These are phyloP conservation scores for Zaprionus kolodkinae DNA, from an alignment of 1,140 invertebrate species.

Conservation along the genomic window DNA sequence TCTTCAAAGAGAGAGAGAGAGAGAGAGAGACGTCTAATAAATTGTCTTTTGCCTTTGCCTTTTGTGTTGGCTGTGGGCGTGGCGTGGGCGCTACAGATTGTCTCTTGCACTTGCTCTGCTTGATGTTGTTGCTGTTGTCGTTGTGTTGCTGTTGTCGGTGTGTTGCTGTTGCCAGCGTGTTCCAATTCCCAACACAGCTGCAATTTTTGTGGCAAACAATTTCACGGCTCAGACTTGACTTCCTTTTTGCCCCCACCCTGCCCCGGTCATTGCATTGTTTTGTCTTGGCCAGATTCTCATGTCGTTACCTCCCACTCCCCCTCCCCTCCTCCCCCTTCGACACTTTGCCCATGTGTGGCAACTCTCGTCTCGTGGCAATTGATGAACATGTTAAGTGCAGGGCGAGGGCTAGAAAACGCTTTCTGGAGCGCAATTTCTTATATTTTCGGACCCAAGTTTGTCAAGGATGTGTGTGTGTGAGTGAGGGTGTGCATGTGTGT, in stretches of 20 bases:
- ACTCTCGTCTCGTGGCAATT: constrained; percentile 61
- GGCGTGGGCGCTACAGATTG: constrained; percentile 25
- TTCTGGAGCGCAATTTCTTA: constrained; percentile 61
- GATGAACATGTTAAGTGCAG: constrained; percentile 80
- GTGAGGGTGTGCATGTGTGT: constrained; percentile 29
- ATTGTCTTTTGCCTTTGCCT: constrained; percentile 33
- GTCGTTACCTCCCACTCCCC: neutral
- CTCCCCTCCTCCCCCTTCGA: neutral
- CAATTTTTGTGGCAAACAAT: constrained; percentile 56
- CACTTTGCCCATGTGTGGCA: constrained; percentile 73
- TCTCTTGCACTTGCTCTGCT: constrained; percentile 33
- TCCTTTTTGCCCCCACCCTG: constrained; percentile 1
- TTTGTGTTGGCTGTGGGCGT: constrained; percentile 20
- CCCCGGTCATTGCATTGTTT: constrained; percentile 63
- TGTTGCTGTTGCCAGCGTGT: constrained; percentile 17
- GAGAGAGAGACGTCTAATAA: constrained; percentile 29
- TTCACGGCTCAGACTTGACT: constrained; percentile 50
- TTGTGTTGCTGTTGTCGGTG: constrained; percentile 14
- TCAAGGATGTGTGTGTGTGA: constrained; percentile 26
- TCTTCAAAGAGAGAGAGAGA: neutral
- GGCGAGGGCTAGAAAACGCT: constrained; percentile 51
- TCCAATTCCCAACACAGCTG: constrained; percentile 45
- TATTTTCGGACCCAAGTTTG: constrained; percentile 26
- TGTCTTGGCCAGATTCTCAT: constrained; percentile 63
- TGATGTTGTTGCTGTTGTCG: constrained; percentile 18